phyloP scores from a whole-genome alignment of 2,888 invertebrate species.

The Copidosoma aretas region DNA sequence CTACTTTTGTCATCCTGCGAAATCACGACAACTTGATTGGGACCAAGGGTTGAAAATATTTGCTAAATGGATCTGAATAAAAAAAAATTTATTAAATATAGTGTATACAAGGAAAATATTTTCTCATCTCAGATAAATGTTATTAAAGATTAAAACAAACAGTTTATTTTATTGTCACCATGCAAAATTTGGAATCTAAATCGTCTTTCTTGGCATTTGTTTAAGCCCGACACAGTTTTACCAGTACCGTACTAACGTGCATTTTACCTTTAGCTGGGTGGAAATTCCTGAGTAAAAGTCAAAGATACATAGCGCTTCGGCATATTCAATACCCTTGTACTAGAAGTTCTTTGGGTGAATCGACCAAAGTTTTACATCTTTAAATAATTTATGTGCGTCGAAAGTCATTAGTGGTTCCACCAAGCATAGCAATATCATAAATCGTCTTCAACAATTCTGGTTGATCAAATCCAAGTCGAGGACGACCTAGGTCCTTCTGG shows the following conservation, averaged over 20 bases:
- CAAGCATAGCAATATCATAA: constrained; percentile 33
- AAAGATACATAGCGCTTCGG: constrained; percentile 41
- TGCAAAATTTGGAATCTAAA: constrained; percentile 14
- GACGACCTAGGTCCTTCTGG: not conserved
- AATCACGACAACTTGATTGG: constrained; percentile 3
- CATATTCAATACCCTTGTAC: not conserved
- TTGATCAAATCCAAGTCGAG: not conserved
- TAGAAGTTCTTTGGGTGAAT: constrained; percentile 35
- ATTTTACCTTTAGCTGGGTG: constrained; percentile 47
- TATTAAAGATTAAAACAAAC: not conserved
- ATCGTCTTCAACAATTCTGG: constrained; percentile 6
- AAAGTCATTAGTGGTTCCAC: constrained; percentile 39
- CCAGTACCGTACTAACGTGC: constrained; percentile 50
- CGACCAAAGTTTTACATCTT: constrained; percentile 34
- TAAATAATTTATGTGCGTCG: constrained; percentile 39
- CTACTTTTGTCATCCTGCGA: constrained; percentile 10
- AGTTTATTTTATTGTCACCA: constrained; percentile 4
- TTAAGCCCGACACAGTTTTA: constrained; percentile 40
- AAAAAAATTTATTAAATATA: too few relatives aligned
- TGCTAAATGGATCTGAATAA: not conserved
- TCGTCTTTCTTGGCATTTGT: constrained; percentile 34
- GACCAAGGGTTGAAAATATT: not conserved
- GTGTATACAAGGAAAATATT: not conserved
- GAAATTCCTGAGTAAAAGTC: constrained; percentile 42
- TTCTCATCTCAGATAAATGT: not conserved